Evolutionary conservation across 1,140 invertebrate species (phyloP).

Genomic region (Drosophila malerkotliana): DNA sequence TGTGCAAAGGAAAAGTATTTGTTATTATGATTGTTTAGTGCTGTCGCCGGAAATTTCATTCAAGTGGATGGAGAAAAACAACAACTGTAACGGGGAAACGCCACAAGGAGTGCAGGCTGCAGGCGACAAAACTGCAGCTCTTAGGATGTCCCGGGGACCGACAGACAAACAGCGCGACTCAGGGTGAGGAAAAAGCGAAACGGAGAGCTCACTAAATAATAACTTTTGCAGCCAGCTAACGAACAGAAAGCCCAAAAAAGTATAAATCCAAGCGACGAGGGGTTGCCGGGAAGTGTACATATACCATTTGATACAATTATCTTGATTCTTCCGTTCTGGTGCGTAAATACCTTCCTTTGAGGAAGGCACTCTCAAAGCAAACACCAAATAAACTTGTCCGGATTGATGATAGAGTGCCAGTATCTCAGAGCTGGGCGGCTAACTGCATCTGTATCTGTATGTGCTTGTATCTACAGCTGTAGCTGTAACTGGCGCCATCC

Average conservation of each 20-base stretch:
- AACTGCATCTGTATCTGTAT: constrained; percentile 50
- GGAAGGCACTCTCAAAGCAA: constrained; percentile 4
- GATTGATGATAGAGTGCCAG: constrained; percentile 29
- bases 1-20: constrained; percentile 62
- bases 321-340: constrained; percentile 29
- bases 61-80: constrained; percentile 63
- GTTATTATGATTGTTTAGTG: constrained; percentile 80
- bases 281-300: constrained; percentile 12
- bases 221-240: constrained; percentile 43
- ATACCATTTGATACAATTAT: constrained; percentile 47
- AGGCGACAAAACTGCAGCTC: constrained; percentile 72
- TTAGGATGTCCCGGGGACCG: constrained; percentile 11
- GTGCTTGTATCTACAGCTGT: constrained; percentile 29
- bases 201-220: constrained; percentile 49
- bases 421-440: constrained; percentile 22
- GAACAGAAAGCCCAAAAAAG: constrained; percentile 15
- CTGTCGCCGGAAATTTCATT: constrained; percentile 80
- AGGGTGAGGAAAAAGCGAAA: constrained; percentile 13
- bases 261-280: constrained; percentile 5
- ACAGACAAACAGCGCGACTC: constrained; percentile 8
- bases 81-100: constrained; percentile 9
- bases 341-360: constrained; percentile 9
- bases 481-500: constrained; percentile 42
- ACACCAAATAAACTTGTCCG: constrained; percentile 27
- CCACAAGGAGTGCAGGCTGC: constrained; percentile 29